These are phyloP conservation scores for Rhinichthys klamathensis DNA, from an alignment of 2,113 vertebrate genomes.

Conservation along the genomic window DNA sequence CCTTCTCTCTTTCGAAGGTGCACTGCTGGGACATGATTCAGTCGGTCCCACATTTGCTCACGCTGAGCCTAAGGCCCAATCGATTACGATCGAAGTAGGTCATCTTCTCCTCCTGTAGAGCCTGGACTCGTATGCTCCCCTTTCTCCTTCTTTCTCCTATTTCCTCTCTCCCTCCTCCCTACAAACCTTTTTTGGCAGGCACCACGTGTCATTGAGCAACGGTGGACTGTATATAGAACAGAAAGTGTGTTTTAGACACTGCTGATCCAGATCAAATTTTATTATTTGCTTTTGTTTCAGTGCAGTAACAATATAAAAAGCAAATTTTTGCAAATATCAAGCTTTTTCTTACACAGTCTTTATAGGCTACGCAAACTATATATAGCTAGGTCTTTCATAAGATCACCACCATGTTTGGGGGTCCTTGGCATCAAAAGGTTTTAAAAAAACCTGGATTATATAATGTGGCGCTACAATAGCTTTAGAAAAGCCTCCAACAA, in stretches of 20 bases:
- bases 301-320: neutral
- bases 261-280: neutral
- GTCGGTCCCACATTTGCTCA: slow-evolving; percentile 46
- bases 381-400: neutral
- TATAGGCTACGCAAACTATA: neutral
- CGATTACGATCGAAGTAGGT: slow-evolving; percentile 58
- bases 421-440: neutral
- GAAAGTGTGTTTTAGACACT: neutral
- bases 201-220: slow-evolving; percentile 16
- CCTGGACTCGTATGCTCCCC: slow-evolving; percentile 1
- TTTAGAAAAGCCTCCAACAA: neutral
- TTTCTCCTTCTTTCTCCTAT: slow-evolving; percentile 6
- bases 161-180: neutral
- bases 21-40: slow-evolving; percentile 42
- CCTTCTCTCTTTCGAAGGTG: slow-evolving; percentile 51
- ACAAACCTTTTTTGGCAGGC: slow-evolving; percentile 1
- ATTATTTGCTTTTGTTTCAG: neutral
- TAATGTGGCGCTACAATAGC: neutral
- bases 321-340: neutral
- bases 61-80: slow-evolving; percentile 55
- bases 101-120: slow-evolving; percentile 46
- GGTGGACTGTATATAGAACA: slow-evolving; percentile 29
- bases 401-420: neutral
- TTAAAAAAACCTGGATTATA: neutral
- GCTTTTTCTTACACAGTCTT: neutral